Percentiles rank a stretch among this genome's conserved stretches.
These are phyloP conservation scores for Zaprionus tsacasi DNA, from an alignment of 1,140 invertebrate genomes.

Conservation along the genomic window DNA sequence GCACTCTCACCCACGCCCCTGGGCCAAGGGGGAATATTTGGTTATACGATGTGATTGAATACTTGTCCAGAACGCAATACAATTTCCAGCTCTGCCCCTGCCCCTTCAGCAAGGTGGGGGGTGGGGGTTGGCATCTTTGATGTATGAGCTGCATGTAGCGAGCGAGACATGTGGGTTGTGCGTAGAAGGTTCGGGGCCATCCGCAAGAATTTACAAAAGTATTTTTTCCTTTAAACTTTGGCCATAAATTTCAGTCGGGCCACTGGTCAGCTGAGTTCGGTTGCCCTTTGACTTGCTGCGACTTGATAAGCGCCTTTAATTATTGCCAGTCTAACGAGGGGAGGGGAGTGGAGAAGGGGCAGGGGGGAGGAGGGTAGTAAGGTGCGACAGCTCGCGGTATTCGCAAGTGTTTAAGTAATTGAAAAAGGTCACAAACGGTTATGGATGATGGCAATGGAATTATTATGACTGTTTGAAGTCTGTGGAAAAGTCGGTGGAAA, in stretches of 20 bases:
- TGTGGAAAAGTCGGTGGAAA: not conserved
- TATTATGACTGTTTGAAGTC: constrained; percentile 46
- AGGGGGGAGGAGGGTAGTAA: not conserved
- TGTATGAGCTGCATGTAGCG: constrained; percentile 16
- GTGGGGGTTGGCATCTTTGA: constrained; percentile 13
- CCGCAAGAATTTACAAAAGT: constrained; percentile 16
- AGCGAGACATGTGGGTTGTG: constrained; percentile 5
- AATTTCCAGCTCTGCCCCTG: not conserved
- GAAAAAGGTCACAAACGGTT: constrained; percentile 27
- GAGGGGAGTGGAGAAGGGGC: not conserved
- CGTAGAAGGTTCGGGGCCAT: not conserved
- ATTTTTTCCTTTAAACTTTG: constrained; percentile 19
- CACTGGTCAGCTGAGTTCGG: constrained; percentile 22
- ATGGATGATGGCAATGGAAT: not conserved
- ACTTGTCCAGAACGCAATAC: constrained; percentile 22
- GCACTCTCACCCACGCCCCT: not conserved
- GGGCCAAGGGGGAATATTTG: constrained; percentile 11
- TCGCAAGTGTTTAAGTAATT: constrained; percentile 31
- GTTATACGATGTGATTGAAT: constrained; percentile 28
- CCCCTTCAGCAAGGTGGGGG: not conserved
- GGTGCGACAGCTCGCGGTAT: constrained; percentile 26
- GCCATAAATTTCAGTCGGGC: constrained; percentile 9
- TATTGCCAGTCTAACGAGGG: constrained; percentile 19
- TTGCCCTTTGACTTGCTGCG: not conserved
- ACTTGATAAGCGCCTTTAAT: constrained; percentile 13